Evolutionary conservation across 2,797 vertebrate species (phyloP).

Genomic region (Peromyscus melanophrys): DNA sequence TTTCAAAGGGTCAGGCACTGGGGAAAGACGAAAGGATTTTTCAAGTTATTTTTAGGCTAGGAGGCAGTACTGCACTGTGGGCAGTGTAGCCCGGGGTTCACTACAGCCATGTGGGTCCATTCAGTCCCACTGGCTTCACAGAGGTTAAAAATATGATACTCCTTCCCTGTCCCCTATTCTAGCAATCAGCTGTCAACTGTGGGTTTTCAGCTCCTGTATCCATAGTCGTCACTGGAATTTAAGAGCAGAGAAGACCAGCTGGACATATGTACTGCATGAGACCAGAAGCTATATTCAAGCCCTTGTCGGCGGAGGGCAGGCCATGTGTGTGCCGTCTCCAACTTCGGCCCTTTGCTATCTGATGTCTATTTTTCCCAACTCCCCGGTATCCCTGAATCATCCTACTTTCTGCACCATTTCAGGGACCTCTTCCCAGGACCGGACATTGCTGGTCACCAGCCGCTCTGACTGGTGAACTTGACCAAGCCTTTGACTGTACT

Average conservation of each 20-base stretch:
- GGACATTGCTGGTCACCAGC: not conserved
- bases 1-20: slow-evolving; percentile 58
- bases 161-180: not conserved
- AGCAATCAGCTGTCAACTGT: not conserved
- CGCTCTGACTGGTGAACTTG: not conserved
- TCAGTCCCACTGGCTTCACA: slow-evolving; percentile 31
- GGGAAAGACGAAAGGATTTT: slow-evolving; percentile 65
- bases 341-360: not conserved
- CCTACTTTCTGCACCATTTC: not conserved
- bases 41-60: slow-evolving; percentile 82
- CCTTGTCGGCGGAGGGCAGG: not conserved
- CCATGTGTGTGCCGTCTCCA: not conserved
- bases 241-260: not conserved
- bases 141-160: slow-evolving; percentile 5
- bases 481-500: fast-evolving
- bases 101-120: slow-evolving; percentile 40
- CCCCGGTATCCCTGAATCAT: not conserved
- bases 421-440: not conserved
- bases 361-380: not conserved
- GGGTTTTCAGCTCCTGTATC: not conserved
- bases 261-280: not conserved
- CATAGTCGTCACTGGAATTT: not conserved
- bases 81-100: slow-evolving; percentile 57
- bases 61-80: slow-evolving; percentile 54
- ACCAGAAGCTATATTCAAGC: not conserved